Percentiles rank a stretch among this genome's conserved stretches.
Evolutionary conservation across 2,888 invertebrate genomes (phyloP).

Genomic region (Pseudolycoriella hygida): DNA sequence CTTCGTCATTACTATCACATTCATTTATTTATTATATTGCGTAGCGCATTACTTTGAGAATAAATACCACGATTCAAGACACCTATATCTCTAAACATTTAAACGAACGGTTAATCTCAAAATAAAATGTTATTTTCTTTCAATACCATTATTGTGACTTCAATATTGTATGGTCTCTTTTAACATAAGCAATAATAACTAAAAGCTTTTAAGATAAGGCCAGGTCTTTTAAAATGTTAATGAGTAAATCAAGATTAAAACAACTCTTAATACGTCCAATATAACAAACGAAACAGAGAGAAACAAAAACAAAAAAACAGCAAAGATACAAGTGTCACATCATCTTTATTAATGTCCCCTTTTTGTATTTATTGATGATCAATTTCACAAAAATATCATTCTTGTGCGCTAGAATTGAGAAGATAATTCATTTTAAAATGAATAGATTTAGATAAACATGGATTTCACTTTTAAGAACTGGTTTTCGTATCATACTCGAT

Average conservation of each 20-base stretch:
- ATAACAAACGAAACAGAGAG: background rate
- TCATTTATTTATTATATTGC: no score
- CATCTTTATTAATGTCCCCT: constrained; percentile 1
- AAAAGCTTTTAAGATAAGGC: constrained; percentile 19
- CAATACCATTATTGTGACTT: background rate
- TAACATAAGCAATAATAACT: constrained; percentile 15
- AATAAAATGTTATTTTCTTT: no score
- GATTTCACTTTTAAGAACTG: no score
- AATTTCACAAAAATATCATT: background rate
- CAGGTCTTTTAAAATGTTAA: constrained; percentile 1
- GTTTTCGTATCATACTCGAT: no score
- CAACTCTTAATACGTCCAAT: background rate
- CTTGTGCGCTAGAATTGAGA: background rate
- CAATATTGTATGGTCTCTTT: constrained; percentile 1
- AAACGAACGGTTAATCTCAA: no score
- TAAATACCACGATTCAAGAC: no score
- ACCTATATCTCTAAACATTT: no score
- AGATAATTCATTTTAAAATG: no score
- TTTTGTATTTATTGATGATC: background rate
- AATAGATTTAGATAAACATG: no score
- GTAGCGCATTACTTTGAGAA: no score
- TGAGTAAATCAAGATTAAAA: constrained; percentile 1
- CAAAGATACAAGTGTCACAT: background rate
- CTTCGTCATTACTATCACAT: no score
- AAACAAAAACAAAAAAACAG: background rate